phyloP scores from a whole-genome alignment of 2,888 invertebrate genomes.

The Melanostoma mellinum region DNA sequence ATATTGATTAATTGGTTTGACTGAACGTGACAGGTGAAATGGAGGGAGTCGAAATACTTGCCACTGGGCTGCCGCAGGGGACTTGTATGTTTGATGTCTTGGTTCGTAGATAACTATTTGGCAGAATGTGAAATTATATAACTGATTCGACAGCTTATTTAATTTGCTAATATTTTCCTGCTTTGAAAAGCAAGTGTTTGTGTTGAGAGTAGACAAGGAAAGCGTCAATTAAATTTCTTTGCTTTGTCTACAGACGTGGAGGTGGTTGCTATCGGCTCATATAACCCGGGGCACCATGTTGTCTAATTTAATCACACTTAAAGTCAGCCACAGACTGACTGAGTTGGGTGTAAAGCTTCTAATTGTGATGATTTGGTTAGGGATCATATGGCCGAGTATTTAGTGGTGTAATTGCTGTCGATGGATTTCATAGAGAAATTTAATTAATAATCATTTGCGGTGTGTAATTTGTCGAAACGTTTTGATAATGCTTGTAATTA shows the following conservation, averaged over 20 bases:
- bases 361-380: slow-evolving; percentile 43
- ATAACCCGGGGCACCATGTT: slow-evolving; percentile 50
- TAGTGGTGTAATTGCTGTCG: slow-evolving; percentile 48
- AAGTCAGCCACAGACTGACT: slow-evolving; percentile 36
- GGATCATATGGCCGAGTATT: slow-evolving; percentile 49
- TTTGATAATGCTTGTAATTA: slow-evolving; percentile 38
- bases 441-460: slow-evolving; percentile 53
- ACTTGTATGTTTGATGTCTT: slow-evolving; percentile 21
- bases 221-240: slow-evolving; percentile 55
- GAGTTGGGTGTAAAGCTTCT: not conserved
- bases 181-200: slow-evolving; percentile 45
- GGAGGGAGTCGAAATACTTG: slow-evolving; percentile 31
- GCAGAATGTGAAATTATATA: slow-evolving; percentile 59
- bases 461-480: slow-evolving; percentile 32
- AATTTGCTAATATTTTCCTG: slow-evolving; percentile 46
- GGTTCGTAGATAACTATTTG: slow-evolving; percentile 38
- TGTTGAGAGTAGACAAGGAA: slow-evolving; percentile 20
- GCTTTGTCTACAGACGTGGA: not conserved
- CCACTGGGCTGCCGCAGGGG: slow-evolving; percentile 50
- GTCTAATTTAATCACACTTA: slow-evolving; percentile 71
- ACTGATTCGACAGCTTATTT: slow-evolving; percentile 51
- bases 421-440: slow-evolving; percentile 60
- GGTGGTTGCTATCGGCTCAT: slow-evolving; percentile 9
- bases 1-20: slow-evolving; percentile 62
- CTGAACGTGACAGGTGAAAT: slow-evolving; percentile 30